Percentiles rank a stretch among this genome's conserved stretches.
phyloP scores from a whole-genome alignment of 2,113 vertebrate species.

The Clupea harengus region DNA sequence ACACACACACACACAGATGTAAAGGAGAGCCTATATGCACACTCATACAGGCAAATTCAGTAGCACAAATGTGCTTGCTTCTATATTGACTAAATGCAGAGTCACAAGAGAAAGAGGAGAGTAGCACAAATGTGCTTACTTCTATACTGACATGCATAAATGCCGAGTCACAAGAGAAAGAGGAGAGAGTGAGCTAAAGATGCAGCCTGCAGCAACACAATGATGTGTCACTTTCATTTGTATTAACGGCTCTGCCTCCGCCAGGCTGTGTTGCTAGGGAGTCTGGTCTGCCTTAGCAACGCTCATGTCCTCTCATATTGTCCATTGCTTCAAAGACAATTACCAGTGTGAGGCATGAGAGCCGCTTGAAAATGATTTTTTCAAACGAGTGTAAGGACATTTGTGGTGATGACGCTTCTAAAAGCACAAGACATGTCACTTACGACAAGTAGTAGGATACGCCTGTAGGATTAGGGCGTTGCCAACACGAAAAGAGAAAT shows the following conservation, averaged over 20 bases:
- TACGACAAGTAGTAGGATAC: background rate
- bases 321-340: background rate
- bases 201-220: background rate
- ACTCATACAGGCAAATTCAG: background rate
- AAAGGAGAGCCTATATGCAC: too few species aligned
- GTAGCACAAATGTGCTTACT: background rate
- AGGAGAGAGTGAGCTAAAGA: background rate
- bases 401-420: background rate
- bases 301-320: background rate
- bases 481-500: background rate
- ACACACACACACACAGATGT: too few species aligned
- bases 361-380: background rate
- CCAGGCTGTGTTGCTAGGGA: slow-evolving; percentile 14
- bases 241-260: background rate
- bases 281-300: background rate
- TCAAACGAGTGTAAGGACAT: background rate
- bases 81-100: background rate
- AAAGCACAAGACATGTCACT: background rate
- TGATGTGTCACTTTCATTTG: slow-evolving; percentile 15
- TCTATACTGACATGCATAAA: too few species aligned
- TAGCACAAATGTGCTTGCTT: background rate
- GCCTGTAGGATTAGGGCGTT: background rate
- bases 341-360: background rate
- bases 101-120: background rate
- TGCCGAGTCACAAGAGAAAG: background rate